phyloP scores from a whole-genome alignment of 2,888 invertebrate genomes.

The Theretra japonica region DNA sequence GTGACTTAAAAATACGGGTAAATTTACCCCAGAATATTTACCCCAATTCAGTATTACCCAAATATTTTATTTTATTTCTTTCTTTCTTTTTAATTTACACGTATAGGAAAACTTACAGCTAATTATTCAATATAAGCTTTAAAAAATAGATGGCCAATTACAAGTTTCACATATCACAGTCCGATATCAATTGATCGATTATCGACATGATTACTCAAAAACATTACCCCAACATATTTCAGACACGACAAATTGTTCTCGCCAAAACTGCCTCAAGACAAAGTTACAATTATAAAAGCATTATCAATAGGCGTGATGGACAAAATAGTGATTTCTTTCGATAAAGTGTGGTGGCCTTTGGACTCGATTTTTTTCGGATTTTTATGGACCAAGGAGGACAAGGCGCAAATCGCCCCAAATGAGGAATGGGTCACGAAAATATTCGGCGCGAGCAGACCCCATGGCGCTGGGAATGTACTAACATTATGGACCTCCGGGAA shows the following conservation, averaged over 20 bases:
- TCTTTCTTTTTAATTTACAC: no score
- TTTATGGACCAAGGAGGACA: conserved; percentile 67
- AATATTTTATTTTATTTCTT: no score
- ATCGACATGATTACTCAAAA: background rate
- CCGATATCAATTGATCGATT: no score
- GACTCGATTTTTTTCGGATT: conserved; percentile 51
- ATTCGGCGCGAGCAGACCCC: conserved; percentile 46
- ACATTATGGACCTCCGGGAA: conserved; percentile 58
- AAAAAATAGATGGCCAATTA: no score
- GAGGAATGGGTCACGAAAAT: conserved; percentile 52
- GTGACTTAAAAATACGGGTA: background rate
- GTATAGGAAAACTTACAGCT: no score
- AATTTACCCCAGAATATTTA: background rate
- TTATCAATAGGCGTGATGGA: conserved; percentile 87
- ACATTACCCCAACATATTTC: conserved; percentile 32
- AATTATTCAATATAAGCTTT: no score
- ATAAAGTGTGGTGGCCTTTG: conserved; percentile 86
- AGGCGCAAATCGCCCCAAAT: conserved; percentile 31
- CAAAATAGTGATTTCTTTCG: conserved; percentile 88
- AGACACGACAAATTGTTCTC: conserved; percentile 85
- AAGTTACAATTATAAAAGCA: conserved; percentile 81
- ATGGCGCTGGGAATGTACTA: conserved; percentile 44
- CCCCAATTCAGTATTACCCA: background rate
- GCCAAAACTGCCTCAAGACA: conserved; percentile 81
- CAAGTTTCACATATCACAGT: no score